phyloP scores from a whole-genome alignment of 1,140 invertebrate species.

The Leptoteleia sp. region DNA sequence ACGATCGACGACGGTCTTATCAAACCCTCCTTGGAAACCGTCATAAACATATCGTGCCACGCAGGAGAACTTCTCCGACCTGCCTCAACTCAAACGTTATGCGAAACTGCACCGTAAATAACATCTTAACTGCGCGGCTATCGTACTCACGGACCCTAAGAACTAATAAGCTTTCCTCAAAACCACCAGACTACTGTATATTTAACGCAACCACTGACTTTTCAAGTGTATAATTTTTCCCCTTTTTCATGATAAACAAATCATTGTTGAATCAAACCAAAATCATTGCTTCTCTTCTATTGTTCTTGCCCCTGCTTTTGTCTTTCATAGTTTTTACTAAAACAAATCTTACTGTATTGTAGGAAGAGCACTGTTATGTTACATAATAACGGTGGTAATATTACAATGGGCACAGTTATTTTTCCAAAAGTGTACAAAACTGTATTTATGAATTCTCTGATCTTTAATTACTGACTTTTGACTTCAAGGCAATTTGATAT shows the following conservation, averaged over 20 bases:
- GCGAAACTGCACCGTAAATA: slow-evolving; percentile 79
- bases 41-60: slow-evolving; percentile 77
- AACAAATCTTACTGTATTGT: too few species aligned
- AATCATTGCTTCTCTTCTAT: too few species aligned
- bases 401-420: too few species aligned
- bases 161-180: slow-evolving; percentile 59
- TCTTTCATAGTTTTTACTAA: too few species aligned
- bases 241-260: not conserved
- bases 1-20: slow-evolving; percentile 59
- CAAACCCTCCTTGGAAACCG: slow-evolving; percentile 68
- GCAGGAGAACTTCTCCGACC: slow-evolving; percentile 70
- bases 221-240: not conserved
- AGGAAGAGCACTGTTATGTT: too few species aligned
- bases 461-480: slow-evolving; percentile 16
- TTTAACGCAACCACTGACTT: slow-evolving; percentile 20
- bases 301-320: too few species aligned
- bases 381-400: too few species aligned
- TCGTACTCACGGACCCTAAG: slow-evolving; percentile 70
- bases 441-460: too few species aligned
- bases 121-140: slow-evolving; percentile 76
- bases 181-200: slow-evolving; percentile 28
- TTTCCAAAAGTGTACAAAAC: too few species aligned
- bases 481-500: slow-evolving; percentile 24
- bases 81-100: slow-evolving; percentile 77
- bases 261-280: too few species aligned